Evolutionary conservation across 2,888 invertebrate genomes (phyloP), one percentile per base, ranked within the genome.

Genomic region (Thalpophila matura): DNA sequence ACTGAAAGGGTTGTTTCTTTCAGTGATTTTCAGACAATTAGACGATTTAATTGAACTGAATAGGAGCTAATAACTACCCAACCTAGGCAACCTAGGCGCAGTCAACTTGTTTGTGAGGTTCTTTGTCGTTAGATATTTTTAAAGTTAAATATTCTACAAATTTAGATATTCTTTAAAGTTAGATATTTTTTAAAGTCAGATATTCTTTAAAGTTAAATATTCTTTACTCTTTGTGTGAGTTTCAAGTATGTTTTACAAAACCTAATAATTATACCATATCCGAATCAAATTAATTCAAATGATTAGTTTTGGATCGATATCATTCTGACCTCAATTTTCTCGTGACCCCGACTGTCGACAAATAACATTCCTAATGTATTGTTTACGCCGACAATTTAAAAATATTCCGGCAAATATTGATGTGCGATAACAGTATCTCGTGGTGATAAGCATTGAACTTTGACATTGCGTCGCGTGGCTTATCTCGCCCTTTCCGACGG

Each of bases 401-500:
- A 68, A 61, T 37, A 59, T 20, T 46, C 33, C 20, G 24, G 37
- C 42, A 54, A 46, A 61, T 58, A 67, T 54, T 47, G 62, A 77
- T 56, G 58, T 31, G 51, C 38, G 79, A 75, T 79, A 79, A 35
- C 42, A 31, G 26, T 6, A 79, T 81, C 72, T 62, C 26, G 3
- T 24, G 14, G 18, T 20, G 83, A 83, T 80, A 82, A 71, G 51
- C 9, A 18, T 46, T 81, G 82, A 66, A 70, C 90, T 90, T 86
- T 90, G 87, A 85, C 89, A 84, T 79, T 80, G 67, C 62, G 68
- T 74, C 64, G 75, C 69, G 14, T 61, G 70, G 66, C 80, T 83
- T 90, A 90, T 90, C 86, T 76, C 63, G 29, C 63, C 76, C 78
- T 77, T 74, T 66, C 79, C 80, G 74, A 69, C 77, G 60, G 63